Conservation (phyloP, 53 echinoderm and acorn worm genomes). For the Astropecten irregularis region DNA sequence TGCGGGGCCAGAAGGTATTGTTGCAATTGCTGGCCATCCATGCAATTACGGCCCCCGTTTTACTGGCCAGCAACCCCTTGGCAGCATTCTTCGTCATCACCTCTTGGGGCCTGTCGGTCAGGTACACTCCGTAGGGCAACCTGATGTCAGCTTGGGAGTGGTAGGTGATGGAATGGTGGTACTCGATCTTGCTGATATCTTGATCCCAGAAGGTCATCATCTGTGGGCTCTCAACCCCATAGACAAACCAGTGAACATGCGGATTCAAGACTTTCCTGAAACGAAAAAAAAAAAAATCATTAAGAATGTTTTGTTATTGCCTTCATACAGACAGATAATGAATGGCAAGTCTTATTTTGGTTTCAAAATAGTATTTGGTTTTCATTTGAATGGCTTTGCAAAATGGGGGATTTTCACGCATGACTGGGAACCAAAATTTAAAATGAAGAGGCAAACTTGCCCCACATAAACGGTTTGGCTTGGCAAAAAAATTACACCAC, state of each 20-base stretch:
- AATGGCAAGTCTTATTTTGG: no score
- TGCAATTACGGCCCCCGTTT: slow-evolving; percentile 63
- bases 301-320: no score
- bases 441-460: no score
- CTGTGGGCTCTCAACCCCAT: slow-evolving; percentile 80
- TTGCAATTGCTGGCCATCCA: slow-evolving; percentile 93
- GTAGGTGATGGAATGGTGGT: slow-evolving; percentile 83
- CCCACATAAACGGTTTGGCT: no score
- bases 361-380: no score
- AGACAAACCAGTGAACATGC: slow-evolving; percentile 70
- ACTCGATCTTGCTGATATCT: slow-evolving; percentile 64
- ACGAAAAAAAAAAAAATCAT: no score
- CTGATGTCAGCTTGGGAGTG: slow-evolving; percentile 66
- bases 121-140: slow-evolving; percentile 75
- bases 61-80: slow-evolving; percentile 50
- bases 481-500: no score
- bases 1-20: slow-evolving; percentile 85
- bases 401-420: no score
- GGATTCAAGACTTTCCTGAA: slow-evolving; percentile 47
- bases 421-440: no score
- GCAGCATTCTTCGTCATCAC: no score
- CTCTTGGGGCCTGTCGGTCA: not conserved
- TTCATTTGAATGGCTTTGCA: no score
- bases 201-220: slow-evolving; percentile 87
- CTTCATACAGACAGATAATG: no score